Conservation (phyloP, 2,888 invertebrate genomes). For the Tenthredo distinguenda region DNA sequence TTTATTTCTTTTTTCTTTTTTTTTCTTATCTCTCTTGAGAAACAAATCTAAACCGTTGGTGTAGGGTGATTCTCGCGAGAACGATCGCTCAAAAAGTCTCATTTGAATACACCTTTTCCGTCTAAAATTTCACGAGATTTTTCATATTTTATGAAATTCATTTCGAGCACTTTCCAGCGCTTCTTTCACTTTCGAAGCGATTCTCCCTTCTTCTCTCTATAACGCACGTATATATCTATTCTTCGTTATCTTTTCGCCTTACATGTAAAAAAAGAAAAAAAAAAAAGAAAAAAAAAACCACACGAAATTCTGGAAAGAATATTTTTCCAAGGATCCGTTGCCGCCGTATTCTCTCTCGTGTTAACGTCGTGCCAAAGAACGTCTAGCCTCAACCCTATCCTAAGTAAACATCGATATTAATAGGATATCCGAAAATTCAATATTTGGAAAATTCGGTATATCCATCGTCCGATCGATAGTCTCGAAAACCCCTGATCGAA, state of each 20-base stretch:
- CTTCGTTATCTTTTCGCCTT: neutral
- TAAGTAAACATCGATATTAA: constrained; percentile 28
- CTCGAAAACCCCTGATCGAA: neutral
- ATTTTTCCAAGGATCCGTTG: neutral
- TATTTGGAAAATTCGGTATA: constrained; percentile 7
- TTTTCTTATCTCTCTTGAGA: neutral
- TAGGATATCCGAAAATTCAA: neutral
- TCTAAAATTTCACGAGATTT: constrained; percentile 1
- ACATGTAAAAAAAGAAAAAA: neutral
- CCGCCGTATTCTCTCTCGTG: neutral
- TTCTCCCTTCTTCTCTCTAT: neutral
- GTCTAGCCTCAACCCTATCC: constrained; percentile 3
- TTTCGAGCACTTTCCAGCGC: neutral
- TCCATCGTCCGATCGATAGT: neutral
- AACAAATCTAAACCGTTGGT: neutral
- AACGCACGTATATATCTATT: neutral
- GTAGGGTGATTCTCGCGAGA: neutral
- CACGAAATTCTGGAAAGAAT: neutral
- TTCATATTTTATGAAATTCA: constrained; percentile 34
- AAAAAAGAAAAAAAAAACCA: too few species aligned
- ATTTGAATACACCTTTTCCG: constrained; percentile 18
- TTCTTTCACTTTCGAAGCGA: neutral
- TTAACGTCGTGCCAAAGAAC: neutral
- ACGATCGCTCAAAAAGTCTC: constrained; percentile 17
- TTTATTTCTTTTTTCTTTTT: neutral